phyloP scores from a whole-genome alignment of 2,888 invertebrate species.

The Osmoderma eremita region DNA sequence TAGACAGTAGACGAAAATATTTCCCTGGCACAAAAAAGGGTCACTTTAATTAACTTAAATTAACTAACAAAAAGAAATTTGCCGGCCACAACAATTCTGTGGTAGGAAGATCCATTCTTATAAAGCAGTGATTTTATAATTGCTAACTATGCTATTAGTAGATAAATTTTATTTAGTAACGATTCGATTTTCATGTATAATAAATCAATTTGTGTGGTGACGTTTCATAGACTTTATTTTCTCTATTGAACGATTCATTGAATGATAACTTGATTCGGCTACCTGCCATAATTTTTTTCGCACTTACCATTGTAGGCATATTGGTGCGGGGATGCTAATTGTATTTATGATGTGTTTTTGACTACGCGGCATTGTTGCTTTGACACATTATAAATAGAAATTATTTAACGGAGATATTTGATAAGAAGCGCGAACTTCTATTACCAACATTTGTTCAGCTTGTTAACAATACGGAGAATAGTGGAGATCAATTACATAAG shows the following conservation, averaged over 20 bases:
- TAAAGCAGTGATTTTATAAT: too few species aligned
- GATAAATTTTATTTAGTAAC: too few species aligned
- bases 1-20: slow-evolving; percentile 34
- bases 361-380: slow-evolving; percentile 28
- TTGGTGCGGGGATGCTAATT: slow-evolving; percentile 27
- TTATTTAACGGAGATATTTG: slow-evolving; percentile 32
- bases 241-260: background rate
- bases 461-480: slow-evolving; percentile 25
- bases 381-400: slow-evolving; percentile 35
- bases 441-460: slow-evolving; percentile 28
- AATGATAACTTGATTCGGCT: slow-evolving; percentile 30
- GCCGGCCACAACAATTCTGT: background rate
- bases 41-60: slow-evolving; percentile 29
- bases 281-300: slow-evolving; percentile 29
- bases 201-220: too few species aligned
- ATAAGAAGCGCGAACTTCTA: slow-evolving; percentile 31
- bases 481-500: slow-evolving; percentile 32
- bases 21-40: slow-evolving; percentile 22
- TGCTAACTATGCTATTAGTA: too few species aligned
- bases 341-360: slow-evolving; percentile 25
- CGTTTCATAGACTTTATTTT: background rate
- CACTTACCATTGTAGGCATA: slow-evolving; percentile 19
- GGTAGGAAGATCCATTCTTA: too few species aligned
- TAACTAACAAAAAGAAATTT: slow-evolving; percentile 23
- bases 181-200: too few species aligned